Conservation (phyloP, 2,113 vertebrate genomes). For the Amblyornis subalaris region DNA sequence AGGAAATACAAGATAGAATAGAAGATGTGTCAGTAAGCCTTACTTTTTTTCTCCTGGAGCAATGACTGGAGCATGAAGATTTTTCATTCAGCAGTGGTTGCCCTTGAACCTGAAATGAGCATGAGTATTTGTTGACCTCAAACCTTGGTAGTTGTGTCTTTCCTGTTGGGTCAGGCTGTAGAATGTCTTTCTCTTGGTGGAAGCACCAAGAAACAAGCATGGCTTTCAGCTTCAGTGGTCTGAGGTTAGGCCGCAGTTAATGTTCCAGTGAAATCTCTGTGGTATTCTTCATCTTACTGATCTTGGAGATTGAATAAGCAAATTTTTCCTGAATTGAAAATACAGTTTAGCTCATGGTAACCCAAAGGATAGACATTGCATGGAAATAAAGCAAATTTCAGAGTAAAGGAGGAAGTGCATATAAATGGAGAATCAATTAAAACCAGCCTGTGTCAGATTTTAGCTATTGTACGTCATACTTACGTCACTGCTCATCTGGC, state of each 20-base stretch:
- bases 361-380: not conserved
- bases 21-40: not conserved
- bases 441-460: not conserved
- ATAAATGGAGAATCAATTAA: not conserved
- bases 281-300: not conserved
- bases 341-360: not conserved
- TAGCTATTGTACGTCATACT: not conserved
- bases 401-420: not conserved
- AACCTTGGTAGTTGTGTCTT: not conserved
- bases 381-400: not conserved
- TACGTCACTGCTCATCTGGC: not conserved
- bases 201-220: not conserved
- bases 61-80: not conserved
- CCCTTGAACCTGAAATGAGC: not conserved
- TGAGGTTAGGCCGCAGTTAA: not conserved
- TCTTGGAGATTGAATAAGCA: not conserved
- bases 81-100: not conserved
- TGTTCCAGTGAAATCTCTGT: not conserved
- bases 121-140: not conserved
- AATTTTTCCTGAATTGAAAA: not conserved
- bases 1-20: not conserved
- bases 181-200: not conserved
- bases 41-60: not conserved
- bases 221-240: not conserved
- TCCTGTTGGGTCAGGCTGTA: not conserved